Evolutionary conservation across 2,113 vertebrate genomes (phyloP).

Genomic region (Xiphorhynchus elegans): DNA sequence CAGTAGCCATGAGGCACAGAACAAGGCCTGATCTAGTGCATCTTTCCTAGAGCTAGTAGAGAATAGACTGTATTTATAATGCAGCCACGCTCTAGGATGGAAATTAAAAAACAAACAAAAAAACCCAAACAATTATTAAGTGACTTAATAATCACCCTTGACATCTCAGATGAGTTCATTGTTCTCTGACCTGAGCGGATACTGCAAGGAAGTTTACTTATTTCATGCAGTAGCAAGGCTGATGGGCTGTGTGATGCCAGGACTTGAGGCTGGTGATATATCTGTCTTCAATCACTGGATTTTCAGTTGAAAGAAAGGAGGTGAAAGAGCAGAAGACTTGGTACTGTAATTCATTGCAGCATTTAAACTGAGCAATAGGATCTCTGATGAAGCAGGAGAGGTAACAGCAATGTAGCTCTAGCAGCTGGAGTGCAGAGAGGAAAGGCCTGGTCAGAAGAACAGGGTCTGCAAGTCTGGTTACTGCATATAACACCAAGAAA

Average conservation of each 20-base stretch:
- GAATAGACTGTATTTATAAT: not conserved
- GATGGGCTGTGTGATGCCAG: not conserved
- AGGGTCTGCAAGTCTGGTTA: not conserved
- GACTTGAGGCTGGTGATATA: not conserved
- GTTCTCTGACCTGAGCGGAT: not conserved
- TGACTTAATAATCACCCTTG: not conserved
- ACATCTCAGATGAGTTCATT: not conserved
- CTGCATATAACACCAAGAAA: not conserved
- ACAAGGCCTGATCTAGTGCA: not conserved
- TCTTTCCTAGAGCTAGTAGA: not conserved
- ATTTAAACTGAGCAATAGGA: not conserved
- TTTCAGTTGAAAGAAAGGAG: not conserved
- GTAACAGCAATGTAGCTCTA: not conserved
- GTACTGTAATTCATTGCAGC: not conserved
- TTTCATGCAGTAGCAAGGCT: not conserved
- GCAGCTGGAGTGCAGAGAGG: not conserved
- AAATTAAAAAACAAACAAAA: not conserved
- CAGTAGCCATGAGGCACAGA: not conserved
- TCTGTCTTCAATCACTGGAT: not conserved
- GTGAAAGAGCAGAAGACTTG: not conserved
- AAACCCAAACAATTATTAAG: not conserved
- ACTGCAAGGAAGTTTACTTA: not conserved
- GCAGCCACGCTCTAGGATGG: not conserved
- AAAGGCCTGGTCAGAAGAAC: not conserved
- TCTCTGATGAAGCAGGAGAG: not conserved